Evolutionary conservation across 2,797 vertebrate genomes (phyloP).

Genomic region (Eurystomus glaucurus): DNA sequence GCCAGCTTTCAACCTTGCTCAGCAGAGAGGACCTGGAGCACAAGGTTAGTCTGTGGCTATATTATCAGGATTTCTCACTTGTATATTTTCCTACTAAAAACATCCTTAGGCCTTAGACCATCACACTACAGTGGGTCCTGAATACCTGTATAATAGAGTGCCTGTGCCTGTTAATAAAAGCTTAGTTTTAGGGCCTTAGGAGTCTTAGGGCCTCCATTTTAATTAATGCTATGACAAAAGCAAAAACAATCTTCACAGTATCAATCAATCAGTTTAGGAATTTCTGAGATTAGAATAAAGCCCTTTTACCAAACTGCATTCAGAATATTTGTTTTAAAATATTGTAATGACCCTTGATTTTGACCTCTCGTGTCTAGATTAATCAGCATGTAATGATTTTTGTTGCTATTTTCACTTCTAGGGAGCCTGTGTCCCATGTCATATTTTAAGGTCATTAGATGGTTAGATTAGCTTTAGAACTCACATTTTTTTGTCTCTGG

Average conservation of each 20-base stretch:
- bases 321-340: slow-evolving; percentile 18
- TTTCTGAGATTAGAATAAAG: neutral
- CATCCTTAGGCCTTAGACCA: neutral
- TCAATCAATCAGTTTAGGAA: neutral
- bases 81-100: neutral
- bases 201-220: neutral
- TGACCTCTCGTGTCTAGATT: neutral
- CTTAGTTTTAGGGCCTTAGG: neutral
- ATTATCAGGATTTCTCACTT: neutral
- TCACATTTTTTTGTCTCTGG: neutral
- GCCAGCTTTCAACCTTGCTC: neutral
- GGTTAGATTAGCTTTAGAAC: neutral
- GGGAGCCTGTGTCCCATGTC: neutral
- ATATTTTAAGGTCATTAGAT: slow-evolving; percentile 6
- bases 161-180: neutral
- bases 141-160: neutral
- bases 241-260: neutral
- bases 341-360: neutral
- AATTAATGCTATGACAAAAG: neutral
- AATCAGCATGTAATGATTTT: neutral
- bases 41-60: neutral
- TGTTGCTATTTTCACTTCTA: neutral
- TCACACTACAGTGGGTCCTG: neutral
- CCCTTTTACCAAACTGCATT: neutral
- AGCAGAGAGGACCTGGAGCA: neutral